Evolutionary conservation across 2,113 vertebrate genomes (phyloP).

Genomic region (Thunnus maccoyii): DNA sequence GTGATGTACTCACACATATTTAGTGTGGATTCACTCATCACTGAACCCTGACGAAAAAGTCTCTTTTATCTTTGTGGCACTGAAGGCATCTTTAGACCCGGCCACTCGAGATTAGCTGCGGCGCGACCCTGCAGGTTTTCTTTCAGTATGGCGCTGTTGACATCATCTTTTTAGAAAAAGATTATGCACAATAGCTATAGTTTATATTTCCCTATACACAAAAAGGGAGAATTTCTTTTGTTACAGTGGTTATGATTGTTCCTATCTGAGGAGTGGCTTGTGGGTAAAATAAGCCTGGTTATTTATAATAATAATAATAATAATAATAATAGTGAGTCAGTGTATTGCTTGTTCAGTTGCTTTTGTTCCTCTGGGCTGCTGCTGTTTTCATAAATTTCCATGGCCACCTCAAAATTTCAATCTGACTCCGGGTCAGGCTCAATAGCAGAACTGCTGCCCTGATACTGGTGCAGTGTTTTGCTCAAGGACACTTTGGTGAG

Average conservation of each 20-base stretch:
- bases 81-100: too few relatives aligned
- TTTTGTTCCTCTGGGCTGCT: slow-evolving; percentile 14
- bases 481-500: not conserved
- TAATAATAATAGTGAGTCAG: not conserved
- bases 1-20: too few relatives aligned
- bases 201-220: not conserved
- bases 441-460: not conserved
- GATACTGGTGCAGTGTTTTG: not conserved
- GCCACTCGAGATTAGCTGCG: too few relatives aligned
- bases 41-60: too few relatives aligned
- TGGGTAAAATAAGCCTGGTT: not conserved
- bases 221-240: not conserved
- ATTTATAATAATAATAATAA: slow-evolving; percentile 1
- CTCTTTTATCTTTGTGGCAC: too few relatives aligned
- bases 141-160: not conserved
- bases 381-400: not conserved
- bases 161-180: not conserved
- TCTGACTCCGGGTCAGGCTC: not conserved
- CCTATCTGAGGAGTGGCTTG: too few relatives aligned
- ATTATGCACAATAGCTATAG: not conserved
- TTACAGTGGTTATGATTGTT: not conserved
- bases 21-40: too few relatives aligned
- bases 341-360: not conserved
- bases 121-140: too few relatives aligned
- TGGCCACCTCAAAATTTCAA: not conserved